phyloP scores from a whole-genome alignment of 2,888 invertebrate species.

The Pristionchus mayeri region DNA sequence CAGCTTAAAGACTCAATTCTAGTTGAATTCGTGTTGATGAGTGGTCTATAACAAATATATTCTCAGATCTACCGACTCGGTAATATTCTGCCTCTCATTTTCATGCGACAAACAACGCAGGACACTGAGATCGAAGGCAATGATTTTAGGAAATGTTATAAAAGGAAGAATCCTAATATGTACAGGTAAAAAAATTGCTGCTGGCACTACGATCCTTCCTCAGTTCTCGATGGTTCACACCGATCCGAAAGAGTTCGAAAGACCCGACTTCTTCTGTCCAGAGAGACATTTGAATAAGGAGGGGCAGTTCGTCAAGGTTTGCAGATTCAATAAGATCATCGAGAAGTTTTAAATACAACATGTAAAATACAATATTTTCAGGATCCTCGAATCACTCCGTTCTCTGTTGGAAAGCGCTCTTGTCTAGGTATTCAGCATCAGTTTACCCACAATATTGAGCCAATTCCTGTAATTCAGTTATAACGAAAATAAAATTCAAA shows the following conservation, averaged over 20 bases:
- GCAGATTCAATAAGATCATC: background rate
- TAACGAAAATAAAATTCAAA: background rate
- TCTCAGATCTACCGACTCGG: background rate
- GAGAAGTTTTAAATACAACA: background rate
- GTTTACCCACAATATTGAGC: too few relatives aligned
- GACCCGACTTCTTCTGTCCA: slow-evolving; percentile 34
- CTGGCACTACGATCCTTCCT: background rate
- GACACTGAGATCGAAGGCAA: slow-evolving; percentile 22
- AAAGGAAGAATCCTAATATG: background rate
- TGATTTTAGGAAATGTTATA: background rate
- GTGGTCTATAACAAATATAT: background rate
- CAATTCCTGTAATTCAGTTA: too few relatives aligned
- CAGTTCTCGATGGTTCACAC: slow-evolving; percentile 32
- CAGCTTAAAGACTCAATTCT: too few relatives aligned
- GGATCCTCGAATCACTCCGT: slow-evolving; percentile 31
- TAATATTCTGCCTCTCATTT: background rate
- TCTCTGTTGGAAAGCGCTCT: slow-evolving; percentile 19
- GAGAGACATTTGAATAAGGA: slow-evolving; percentile 7
- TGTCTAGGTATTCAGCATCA: background rate
- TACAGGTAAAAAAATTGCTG: background rate
- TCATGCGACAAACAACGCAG: background rate
- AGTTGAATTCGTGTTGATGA: background rate
- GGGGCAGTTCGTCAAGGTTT: slow-evolving; percentile 17
- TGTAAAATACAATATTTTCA: background rate
- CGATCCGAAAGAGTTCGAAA: background rate